These are phyloP conservation scores for Dromaius novaehollandiae DNA, from an alignment of 2,113 vertebrate genomes.

Conservation along the genomic window DNA sequence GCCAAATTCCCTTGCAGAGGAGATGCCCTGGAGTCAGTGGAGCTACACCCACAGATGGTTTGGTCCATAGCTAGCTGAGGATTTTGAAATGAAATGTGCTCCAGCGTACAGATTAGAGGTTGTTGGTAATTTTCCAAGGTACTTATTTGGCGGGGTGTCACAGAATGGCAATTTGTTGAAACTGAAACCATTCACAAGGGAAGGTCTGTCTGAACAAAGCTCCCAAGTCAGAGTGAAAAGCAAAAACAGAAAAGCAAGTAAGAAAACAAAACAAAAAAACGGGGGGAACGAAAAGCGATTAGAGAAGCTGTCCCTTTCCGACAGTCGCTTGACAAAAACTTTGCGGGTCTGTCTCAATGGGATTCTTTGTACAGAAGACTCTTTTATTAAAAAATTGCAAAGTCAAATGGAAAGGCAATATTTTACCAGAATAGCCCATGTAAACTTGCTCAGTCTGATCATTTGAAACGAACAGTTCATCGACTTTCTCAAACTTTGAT, in stretches of 20 bases:
- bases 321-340: neutral
- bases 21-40: neutral
- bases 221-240: neutral
- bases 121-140: constrained; percentile 44
- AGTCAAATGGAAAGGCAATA: neutral
- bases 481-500: neutral
- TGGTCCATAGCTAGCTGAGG: neutral
- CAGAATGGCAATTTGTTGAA: constrained; percentile 57
- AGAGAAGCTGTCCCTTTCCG: neutral
- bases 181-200: constrained; percentile 46
- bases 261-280: neutral
- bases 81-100: neutral
- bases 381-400: neutral
- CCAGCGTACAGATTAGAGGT: neutral
- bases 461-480: neutral
- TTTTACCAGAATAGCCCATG: neutral
- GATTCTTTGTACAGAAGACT: neutral
- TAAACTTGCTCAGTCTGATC: neutral
- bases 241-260: neutral
- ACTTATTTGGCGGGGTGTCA: constrained; percentile 16
- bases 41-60: neutral
- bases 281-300: neutral
- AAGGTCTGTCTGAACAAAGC: constrained; percentile 51
- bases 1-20: neutral
- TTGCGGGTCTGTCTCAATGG: accelerated